Evolutionary conservation across 2,113 vertebrate genomes (phyloP).

Genomic region (Gavialis gangeticus): DNA sequence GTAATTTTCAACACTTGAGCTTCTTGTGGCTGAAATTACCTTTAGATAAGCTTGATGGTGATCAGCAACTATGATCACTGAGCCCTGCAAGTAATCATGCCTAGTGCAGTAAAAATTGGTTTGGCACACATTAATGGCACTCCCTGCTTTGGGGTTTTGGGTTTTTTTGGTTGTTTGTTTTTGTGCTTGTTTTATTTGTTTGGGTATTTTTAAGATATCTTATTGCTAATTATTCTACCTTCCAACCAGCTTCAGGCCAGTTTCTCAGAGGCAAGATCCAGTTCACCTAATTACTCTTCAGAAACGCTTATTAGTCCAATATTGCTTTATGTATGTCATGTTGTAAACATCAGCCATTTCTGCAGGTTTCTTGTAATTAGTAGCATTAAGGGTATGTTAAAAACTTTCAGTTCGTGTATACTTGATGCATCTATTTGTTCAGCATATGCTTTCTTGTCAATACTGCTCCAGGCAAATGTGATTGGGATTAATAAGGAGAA

Average conservation of each 20-base stretch:
- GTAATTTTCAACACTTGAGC: constrained; percentile 13
- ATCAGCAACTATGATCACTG: background rate
- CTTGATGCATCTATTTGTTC: background rate
- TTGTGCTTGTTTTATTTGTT: background rate
- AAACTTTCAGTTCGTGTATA: background rate
- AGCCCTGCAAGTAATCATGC: background rate
- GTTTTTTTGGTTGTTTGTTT: background rate
- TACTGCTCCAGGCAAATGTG: background rate
- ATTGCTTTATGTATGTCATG: background rate
- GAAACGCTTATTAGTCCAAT: background rate
- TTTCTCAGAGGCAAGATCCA: background rate
- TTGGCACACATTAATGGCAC: background rate
- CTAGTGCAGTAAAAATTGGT: background rate
- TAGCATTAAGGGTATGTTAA: background rate
- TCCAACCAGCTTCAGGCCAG: background rate
- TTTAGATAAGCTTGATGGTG: background rate
- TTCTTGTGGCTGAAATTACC: background rate
- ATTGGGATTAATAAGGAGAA: background rate
- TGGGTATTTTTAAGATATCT: background rate
- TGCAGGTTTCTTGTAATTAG: background rate
- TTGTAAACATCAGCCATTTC: background rate
- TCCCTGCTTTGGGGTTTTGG: background rate
- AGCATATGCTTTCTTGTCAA: background rate
- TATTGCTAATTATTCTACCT: background rate
- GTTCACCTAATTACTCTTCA: background rate